These are phyloP conservation scores for Alcedo quadribrachys DNA, from an alignment of 2,797 vertebrate genomes.

Conservation along the genomic window DNA sequence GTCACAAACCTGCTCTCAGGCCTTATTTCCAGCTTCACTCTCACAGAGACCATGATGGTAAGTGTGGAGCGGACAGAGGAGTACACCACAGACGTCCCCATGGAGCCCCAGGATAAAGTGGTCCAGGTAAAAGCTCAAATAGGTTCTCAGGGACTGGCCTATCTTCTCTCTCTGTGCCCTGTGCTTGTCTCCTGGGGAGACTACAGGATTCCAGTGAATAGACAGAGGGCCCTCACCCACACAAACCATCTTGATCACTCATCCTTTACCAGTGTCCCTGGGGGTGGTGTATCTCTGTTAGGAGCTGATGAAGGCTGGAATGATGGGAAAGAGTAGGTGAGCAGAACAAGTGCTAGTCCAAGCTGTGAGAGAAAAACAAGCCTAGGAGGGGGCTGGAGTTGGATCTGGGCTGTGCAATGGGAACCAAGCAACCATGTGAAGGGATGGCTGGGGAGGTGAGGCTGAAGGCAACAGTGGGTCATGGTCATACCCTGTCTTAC, in stretches of 20 bases:
- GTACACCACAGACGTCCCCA: slow-evolving; percentile 85
- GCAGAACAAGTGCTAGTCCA: background rate
- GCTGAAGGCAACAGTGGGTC: background rate
- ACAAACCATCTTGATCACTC: background rate
- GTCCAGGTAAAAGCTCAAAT: slow-evolving; percentile 76
- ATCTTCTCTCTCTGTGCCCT: background rate
- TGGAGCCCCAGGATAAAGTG: slow-evolving; percentile 81
- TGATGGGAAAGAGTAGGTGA: background rate
- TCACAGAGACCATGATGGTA: slow-evolving; percentile 95
- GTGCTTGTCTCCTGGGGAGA: background rate
- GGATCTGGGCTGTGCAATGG: background rate
- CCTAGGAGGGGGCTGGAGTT: background rate
- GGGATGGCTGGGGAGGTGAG: background rate
- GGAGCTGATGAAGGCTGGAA: background rate
- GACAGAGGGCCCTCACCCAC: background rate
- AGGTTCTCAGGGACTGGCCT: background rate
- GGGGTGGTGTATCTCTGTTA: background rate
- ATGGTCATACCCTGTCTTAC: background rate
- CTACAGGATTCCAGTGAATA: background rate
- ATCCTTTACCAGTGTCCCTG: background rate
- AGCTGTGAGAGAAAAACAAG: background rate
- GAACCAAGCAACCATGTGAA: background rate
- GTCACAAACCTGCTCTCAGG: slow-evolving; percentile 89
- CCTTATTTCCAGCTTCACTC: slow-evolving; percentile 91
- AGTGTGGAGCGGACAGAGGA: slow-evolving; percentile 94